Evolutionary conservation across 1,140 invertebrate genomes (phyloP).

Genomic region (Mya arenaria): DNA sequence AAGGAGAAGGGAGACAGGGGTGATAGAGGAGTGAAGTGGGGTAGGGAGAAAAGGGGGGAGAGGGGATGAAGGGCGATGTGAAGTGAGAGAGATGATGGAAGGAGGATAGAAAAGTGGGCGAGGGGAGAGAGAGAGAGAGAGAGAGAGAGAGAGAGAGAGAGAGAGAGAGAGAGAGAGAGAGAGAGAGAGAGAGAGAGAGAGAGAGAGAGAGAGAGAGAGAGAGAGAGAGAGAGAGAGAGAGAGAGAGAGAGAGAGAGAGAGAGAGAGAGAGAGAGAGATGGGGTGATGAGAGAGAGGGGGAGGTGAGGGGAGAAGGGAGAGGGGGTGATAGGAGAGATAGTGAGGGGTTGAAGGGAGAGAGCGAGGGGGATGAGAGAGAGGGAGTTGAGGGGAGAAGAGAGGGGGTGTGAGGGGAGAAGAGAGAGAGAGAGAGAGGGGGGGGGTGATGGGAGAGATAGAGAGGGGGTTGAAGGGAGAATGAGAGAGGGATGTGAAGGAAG

Average conservation of each 20-base stretch:
- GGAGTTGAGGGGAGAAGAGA: not conserved
- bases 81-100: not conserved
- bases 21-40: not conserved
- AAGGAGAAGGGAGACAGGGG: no score
- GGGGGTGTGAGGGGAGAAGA: not conserved
- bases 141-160: not conserved
- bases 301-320: not conserved
- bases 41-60: not conserved
- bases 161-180: not conserved
- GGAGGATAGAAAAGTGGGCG: no score
- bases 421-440: not conserved
- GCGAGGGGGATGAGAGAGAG: no score
- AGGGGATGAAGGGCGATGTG: not conserved
- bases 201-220: not conserved
- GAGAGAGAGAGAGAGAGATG: not conserved
- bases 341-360: not conserved
- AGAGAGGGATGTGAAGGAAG: not conserved
- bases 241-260: not conserved
- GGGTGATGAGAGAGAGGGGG: not conserved
- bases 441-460: not conserved
- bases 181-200: not conserved
- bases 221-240: not conserved
- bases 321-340: not conserved
- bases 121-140: not conserved
- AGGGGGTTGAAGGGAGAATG: not conserved